Conservation (phyloP, 2,113 vertebrate genomes). For the Entelurus aequoreus region DNA sequence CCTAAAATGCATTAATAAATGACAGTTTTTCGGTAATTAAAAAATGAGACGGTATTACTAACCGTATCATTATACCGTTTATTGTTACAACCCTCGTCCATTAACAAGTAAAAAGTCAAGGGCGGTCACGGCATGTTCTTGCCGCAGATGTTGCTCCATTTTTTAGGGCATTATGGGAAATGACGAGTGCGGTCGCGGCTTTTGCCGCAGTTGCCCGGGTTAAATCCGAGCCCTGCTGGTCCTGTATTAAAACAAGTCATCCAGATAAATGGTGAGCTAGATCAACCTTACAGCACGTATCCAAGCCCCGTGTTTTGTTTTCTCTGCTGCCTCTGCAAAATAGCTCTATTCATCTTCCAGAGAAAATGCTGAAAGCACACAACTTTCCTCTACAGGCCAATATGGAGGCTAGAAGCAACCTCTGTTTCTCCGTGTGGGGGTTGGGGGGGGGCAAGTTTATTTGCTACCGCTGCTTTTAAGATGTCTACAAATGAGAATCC, state of each 20-base stretch:
- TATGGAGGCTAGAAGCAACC: slow-evolving; percentile 37
- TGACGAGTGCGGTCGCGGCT: too few relatives aligned
- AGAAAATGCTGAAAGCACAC: slow-evolving; percentile 66
- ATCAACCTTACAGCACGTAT: slow-evolving; percentile 43
- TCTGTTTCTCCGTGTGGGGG: slow-evolving; percentile 30
- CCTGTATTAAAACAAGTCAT: background rate
- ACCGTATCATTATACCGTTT: too few relatives aligned
- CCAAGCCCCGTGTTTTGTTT: slow-evolving; percentile 48
- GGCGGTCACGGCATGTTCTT: too few relatives aligned
- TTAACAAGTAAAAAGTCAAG: too few relatives aligned
- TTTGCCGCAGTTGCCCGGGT: too few relatives aligned
- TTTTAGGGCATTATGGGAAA: too few relatives aligned
- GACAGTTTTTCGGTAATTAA: too few relatives aligned
- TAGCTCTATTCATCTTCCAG: slow-evolving; percentile 63
- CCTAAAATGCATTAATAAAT: too few relatives aligned
- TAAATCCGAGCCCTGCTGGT: too few relatives aligned
- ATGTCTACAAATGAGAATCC: slow-evolving; percentile 62
- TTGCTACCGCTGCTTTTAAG: slow-evolving; percentile 33
- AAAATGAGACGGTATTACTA: too few relatives aligned
- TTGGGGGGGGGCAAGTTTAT: slow-evolving; percentile 31
- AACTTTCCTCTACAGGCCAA: slow-evolving; percentile 62
- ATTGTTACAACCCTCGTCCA: too few relatives aligned
- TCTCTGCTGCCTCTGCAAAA: slow-evolving; percentile 57
- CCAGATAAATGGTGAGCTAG: slow-evolving; percentile 29
- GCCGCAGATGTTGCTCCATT: too few relatives aligned